Base-by-base conservation (phyloP, 1,140 invertebrate genomes). In the Armadillidium nasatum region DNA sequence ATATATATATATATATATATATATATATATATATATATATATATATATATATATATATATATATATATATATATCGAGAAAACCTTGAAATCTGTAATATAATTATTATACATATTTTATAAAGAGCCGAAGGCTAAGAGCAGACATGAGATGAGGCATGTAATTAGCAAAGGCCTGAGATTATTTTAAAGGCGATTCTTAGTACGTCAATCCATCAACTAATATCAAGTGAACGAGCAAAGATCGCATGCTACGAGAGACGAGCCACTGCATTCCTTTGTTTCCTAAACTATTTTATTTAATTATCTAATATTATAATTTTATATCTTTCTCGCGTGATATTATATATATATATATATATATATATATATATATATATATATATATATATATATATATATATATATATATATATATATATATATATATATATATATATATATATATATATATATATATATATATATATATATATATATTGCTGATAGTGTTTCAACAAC, bases 41-140 rank as follows among this genome's bases (percentile, higher is more conserved):
- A 60, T 60, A 60, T 60, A 60, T 60, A 60, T 60, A 60, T 60
- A 60, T 60, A 60, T 60, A 50, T 60, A 60, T 60, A 60, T 60
- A 60, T 60, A 60, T 60, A 60, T 60, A 60, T 60, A 60, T 60
- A 60, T 60, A 4, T 15, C 7, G 19, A 1, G 19, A 15, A 15
- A 15, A 19, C 50, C 50, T 60, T 60, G 19, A 19, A 60, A 60
- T 1, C 19, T 15, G 50, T 15, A 60, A 60, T 15, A 60, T 60
- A 60, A 60, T 13, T 60, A 60, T 15, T 60, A 60, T 60, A 60
- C 11, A 15, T 60, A 60, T 60, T 19, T 15, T 60, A 60, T 19
- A 13, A 13, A 15, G 19, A 60, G 11, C 50, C 50, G 19, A 19
- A 15, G 50, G 50, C 11, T 50, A 60, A 60, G 7, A 19, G 19